Evolutionary conservation across 2,888 invertebrate genomes (phyloP).

Genomic region (Leucoma salicis): DNA sequence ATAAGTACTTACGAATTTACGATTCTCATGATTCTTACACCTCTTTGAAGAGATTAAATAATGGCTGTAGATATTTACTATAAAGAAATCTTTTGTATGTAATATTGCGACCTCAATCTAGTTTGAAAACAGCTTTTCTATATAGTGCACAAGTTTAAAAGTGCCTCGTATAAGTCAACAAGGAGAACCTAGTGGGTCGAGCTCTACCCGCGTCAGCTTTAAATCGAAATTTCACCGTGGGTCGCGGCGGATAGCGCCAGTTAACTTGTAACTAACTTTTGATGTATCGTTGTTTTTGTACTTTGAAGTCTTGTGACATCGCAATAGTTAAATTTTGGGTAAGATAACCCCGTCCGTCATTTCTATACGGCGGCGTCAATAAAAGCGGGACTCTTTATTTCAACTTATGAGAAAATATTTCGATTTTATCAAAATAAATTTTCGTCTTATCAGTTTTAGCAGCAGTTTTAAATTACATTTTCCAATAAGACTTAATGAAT

Average conservation of each 20-base stretch:
- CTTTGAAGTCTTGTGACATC: slow-evolving; percentile 66
- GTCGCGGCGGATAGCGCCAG: slow-evolving; percentile 56
- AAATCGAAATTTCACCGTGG: slow-evolving; percentile 61
- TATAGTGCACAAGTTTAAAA: slow-evolving; percentile 46
- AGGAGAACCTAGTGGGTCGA: slow-evolving; percentile 33
- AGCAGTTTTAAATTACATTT: slow-evolving; percentile 32
- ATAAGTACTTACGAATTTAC: slow-evolving; percentile 60
- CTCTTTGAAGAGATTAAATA: no score
- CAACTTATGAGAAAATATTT: no score
- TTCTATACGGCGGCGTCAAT: slow-evolving; percentile 46
- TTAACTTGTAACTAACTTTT: slow-evolving; percentile 77
- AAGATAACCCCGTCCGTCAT: slow-evolving; percentile 41
- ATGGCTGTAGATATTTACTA: slow-evolving; percentile 9
- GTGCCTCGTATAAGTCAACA: slow-evolving; percentile 56
- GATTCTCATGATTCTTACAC: no score
- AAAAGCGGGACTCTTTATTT: slow-evolving; percentile 35
- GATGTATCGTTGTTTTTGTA: slow-evolving; percentile 77
- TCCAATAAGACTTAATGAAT: slow-evolving; percentile 51
- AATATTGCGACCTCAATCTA: slow-evolving; percentile 25
- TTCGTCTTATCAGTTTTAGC: slow-evolving; percentile 6
- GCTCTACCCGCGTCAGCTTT: slow-evolving; percentile 58
- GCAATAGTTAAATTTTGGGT: slow-evolving; percentile 64
- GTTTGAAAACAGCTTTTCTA: slow-evolving; percentile 40
- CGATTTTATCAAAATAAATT: not conserved
- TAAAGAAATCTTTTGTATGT: slow-evolving; percentile 12